Percentiles rank a stretch among this genome's conserved stretches.
These are phyloP conservation scores for Argentina silus DNA, from an alignment of 2,797 vertebrate genomes.

Conservation along the genomic window DNA sequence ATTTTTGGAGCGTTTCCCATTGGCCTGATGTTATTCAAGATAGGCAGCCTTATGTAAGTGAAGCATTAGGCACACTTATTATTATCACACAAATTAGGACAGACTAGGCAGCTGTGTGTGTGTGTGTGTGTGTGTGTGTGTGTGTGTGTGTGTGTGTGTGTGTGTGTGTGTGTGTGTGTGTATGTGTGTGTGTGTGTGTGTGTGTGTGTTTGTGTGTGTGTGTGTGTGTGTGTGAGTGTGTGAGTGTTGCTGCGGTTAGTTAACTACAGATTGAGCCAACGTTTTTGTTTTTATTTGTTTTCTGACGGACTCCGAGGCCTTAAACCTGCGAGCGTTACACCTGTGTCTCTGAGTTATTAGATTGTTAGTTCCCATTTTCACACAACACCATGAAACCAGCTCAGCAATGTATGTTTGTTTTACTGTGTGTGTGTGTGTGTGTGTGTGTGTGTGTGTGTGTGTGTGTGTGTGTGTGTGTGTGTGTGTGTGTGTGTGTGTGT, in stretches of 20 bases:
- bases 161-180: slow-evolving; percentile 3
- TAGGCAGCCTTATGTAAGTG: not conserved
- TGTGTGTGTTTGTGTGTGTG: not conserved
- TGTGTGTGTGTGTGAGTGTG: not conserved
- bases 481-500: slow-evolving; percentile 5
- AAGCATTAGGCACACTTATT: not conserved
- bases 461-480: not conserved
- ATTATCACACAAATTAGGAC: not conserved
- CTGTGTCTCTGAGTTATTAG: no score
- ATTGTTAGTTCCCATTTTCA: no score
- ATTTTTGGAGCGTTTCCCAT: not conserved
- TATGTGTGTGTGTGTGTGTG: slow-evolving; percentile 12
- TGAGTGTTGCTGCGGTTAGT: no score
- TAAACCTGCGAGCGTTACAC: no score
- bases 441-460: slow-evolving; percentile 16
- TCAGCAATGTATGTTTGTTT: not conserved
- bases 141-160: slow-evolving; percentile 9
- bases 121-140: not conserved
- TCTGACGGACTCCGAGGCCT: no score
- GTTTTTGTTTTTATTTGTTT: no score
- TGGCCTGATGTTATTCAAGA: not conserved
- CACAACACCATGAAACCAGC: no score
- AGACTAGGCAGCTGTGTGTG: slow-evolving; percentile 10
- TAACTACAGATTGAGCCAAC: no score
- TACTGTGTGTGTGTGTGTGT: slow-evolving; percentile 7